These are phyloP conservation scores for Harlomillsia oculata DNA, from an alignment of 1,140 invertebrate species.

Conservation along the genomic window DNA sequence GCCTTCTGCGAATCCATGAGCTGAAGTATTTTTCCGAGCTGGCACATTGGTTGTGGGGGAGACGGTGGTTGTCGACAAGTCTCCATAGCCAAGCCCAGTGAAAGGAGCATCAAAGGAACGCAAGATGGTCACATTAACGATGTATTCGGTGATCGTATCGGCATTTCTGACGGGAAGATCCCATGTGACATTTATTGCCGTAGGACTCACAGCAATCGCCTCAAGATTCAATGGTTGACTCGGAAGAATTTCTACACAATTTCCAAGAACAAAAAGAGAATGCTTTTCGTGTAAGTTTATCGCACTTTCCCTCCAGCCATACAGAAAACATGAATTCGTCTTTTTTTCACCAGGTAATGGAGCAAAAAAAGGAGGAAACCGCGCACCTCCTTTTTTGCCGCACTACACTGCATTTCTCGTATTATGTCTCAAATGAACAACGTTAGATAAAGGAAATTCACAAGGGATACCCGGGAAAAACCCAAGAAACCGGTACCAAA, in stretches of 20 bases:
- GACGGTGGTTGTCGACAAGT: background rate
- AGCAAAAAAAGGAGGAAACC: background rate
- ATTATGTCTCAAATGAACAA: too few species aligned
- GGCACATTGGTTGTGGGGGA: background rate
- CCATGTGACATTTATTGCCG: constrained; percentile 60
- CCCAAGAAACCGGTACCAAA: too few species aligned
- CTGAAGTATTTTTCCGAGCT: background rate
- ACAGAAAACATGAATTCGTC: background rate
- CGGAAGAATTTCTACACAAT: constrained; percentile 52
- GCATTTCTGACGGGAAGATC: constrained; percentile 50
- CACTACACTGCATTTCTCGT: too few species aligned
- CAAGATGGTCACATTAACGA: constrained; percentile 60
- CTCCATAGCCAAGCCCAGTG: constrained; percentile 28
- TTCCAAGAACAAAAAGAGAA: background rate
- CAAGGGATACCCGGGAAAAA: too few species aligned
- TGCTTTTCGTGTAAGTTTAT: background rate
- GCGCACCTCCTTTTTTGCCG: too few species aligned
- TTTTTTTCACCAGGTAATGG: background rate
- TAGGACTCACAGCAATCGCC: constrained; percentile 58
- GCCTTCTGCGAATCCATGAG: background rate
- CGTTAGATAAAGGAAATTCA: too few species aligned
- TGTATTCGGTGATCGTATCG: constrained; percentile 55
- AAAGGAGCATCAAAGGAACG: constrained; percentile 50
- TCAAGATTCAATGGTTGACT: constrained; percentile 57
- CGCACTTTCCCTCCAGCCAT: background rate